Base-by-base conservation (phyloP, 1,140 invertebrate species). In the Drosophila orosa region DNA sequence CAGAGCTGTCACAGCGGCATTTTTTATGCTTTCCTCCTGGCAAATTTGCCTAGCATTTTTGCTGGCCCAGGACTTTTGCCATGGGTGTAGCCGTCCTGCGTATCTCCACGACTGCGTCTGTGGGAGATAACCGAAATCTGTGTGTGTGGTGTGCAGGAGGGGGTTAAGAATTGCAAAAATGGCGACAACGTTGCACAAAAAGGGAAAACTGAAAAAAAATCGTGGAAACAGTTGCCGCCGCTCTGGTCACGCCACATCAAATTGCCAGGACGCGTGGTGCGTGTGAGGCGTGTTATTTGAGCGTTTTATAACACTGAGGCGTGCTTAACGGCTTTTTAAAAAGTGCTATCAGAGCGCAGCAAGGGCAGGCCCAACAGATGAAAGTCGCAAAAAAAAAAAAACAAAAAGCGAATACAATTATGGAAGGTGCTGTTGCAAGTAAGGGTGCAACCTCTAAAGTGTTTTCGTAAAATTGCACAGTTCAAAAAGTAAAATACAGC, bases 311-410 rank as follows among this genome's bases (percentile, higher is more conserved):
- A 82, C 79, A 82, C 80, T 83, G 79, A 74, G 74, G 80, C 79
- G 74, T 83, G 80, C 80, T 78, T 82, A 82, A 82, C 80, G 80
- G 80, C 80, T 78, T 82, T 83, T 83, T 82, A 71, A 83, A 59
- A 82, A 82, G 59, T 82, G 74, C 80, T 66, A 82, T 82, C 79
- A 75, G 61, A 22, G 58, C 29, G 10, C 52, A 52, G 45, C 15
- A 63, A 56, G 67, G 78, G 57, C 55, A 61, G 54, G 44, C n/a
- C 24, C 29, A 17, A 29, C 22, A 66, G 15, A n/a, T 24, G 31
- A n/a, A 42, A 55, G 22, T 17, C 25, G 1, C 15, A 44, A 57
- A 58, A 56, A 13, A 15, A 25, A 27, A n/a, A n/a, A n/a, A 24
- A 13, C 8, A 63, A 63, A 57, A 54, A 45, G 25, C 19, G 4